Percentiles rank a stretch among this genome's conserved stretches.
Conservation (phyloP, 2,797 vertebrate species). For the Toxotes lorentzi region DNA sequence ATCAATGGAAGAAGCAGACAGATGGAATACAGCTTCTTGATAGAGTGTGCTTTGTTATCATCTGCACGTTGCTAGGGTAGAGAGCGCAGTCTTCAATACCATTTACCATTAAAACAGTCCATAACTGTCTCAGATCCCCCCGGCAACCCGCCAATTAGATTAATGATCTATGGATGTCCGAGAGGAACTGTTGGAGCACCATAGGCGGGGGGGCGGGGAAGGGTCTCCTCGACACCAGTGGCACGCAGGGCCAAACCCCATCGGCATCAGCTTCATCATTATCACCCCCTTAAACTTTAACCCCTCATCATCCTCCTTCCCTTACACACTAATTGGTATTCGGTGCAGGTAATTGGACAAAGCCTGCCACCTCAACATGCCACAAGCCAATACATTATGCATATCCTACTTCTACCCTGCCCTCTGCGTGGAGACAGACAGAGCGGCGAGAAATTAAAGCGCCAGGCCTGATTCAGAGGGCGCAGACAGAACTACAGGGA, state of each 20-base stretch:
- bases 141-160: conserved; percentile 84
- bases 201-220: conserved; percentile 50
- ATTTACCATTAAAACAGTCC: conserved; percentile 82
- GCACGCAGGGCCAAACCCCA: conserved; percentile 69
- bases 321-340: conserved; percentile 83
- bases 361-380: conserved; percentile 68
- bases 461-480: conserved; percentile 12
- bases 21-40: conserved; percentile 58
- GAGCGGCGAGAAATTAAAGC: conserved; percentile 42
- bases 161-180: conserved; percentile 84
- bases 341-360: conserved; percentile 80
- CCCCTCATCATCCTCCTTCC: conserved; percentile 80
- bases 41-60: conserved; percentile 72
- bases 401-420: conserved; percentile 52
- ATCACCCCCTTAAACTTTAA: conserved; percentile 85
- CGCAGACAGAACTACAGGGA: conserved; percentile 3
- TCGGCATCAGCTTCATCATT: conserved; percentile 82
- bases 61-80: conserved; percentile 64
- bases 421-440: conserved; percentile 49
- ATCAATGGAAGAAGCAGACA: conserved; percentile 65
- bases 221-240: conserved; percentile 59
- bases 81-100: conserved; percentile 73
- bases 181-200: conserved; percentile 69
- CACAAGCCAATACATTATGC: conserved; percentile 78
- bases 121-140: conserved; percentile 77